Percentiles rank a stretch among this genome's conserved stretches.
Evolutionary conservation across 2,113 vertebrate species (phyloP).

Genomic region (Aptenodytes patagonicus): DNA sequence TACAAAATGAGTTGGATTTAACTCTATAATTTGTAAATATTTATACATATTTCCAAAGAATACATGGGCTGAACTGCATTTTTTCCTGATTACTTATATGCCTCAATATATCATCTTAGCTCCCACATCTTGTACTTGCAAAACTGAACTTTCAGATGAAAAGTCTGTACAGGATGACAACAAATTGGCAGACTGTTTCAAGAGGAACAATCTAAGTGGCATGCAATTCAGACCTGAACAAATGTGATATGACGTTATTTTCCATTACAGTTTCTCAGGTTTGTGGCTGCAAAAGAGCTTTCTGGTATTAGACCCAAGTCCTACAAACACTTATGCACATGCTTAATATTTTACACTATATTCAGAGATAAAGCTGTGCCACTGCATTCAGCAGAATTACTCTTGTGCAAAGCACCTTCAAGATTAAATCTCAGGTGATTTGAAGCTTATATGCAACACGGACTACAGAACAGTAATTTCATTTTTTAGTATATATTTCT

Average conservation of each 20-base stretch:
- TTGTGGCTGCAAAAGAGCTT: neutral
- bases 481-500: neutral
- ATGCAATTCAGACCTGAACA: constrained; percentile 10
- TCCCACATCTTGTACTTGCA: constrained; percentile 66
- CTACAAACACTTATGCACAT: neutral
- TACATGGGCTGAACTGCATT: constrained; percentile 71
- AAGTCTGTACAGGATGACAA: constrained; percentile 49
- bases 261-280: neutral
- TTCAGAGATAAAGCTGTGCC: neutral
- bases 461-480: neutral
- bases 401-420: neutral
- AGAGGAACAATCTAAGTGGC: constrained; percentile 6
- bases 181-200: neutral
- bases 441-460: neutral
- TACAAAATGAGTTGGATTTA: constrained; percentile 73
- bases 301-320: neutral
- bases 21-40: constrained; percentile 76
- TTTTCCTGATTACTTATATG: constrained; percentile 73
- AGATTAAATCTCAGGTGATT: neutral
- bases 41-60: constrained; percentile 76
- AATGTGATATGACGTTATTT: neutral
- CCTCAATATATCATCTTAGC: constrained; percentile 69
- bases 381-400: neutral
- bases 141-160: constrained; percentile 64
- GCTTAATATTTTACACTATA: neutral